Evolutionary conservation across 2,888 invertebrate genomes (phyloP).

Genomic region (Taenaris catops): DNA sequence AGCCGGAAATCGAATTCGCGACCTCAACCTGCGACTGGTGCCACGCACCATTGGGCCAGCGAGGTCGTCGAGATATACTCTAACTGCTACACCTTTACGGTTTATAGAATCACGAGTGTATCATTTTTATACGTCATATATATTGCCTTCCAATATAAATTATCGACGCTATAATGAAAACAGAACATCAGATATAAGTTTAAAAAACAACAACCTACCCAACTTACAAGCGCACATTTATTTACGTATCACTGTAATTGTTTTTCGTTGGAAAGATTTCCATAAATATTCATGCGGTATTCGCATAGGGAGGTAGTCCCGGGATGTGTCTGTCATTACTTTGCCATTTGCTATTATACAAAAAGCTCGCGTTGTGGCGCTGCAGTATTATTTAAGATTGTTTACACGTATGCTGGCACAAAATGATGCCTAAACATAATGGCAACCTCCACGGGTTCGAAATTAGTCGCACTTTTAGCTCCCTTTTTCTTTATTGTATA

Average conservation of each 20-base stretch:
- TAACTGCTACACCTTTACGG: too few relatives aligned
- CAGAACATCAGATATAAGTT: too few relatives aligned
- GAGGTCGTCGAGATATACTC: too few relatives aligned
- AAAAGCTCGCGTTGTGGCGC: constrained; percentile 36
- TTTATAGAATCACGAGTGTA: too few relatives aligned
- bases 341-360: constrained; percentile 70
- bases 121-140: too few relatives aligned
- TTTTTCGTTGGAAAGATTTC: constrained; percentile 53
- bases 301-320: constrained; percentile 57
- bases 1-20: too few relatives aligned
- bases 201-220: constrained; percentile 6
- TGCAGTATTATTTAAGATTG: constrained; percentile 24
- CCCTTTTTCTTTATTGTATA: too few relatives aligned
- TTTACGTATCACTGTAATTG: constrained; percentile 28
- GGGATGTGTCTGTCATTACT: constrained; percentile 67
- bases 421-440: constrained; percentile 3
- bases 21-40: too few relatives aligned
- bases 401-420: constrained; percentile 19
- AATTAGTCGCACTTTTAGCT: background rate
- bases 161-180: too few relatives aligned
- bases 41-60: too few relatives aligned
- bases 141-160: too few relatives aligned
- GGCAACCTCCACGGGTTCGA: background rate
- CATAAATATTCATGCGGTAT: constrained; percentile 75
- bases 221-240: constrained; percentile 13